Conservation (phyloP, 2,888 invertebrate genomes). For the Noctua pronuba region DNA sequence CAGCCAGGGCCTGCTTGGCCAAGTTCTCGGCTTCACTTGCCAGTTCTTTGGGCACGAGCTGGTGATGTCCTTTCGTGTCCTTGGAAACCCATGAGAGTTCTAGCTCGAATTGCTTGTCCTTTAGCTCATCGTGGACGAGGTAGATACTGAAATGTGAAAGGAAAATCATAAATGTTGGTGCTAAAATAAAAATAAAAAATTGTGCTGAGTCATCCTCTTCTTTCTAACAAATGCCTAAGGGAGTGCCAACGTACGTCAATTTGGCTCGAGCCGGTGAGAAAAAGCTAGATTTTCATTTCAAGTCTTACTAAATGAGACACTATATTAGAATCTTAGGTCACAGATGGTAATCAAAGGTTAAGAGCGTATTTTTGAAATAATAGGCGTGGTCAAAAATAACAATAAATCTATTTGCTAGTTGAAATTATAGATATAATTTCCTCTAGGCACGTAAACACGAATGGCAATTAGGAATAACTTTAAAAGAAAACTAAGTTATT, state of each 20-base stretch:
- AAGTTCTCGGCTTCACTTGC: constrained; percentile 96
- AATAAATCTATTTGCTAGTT: too few species aligned
- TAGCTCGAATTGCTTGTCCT: constrained; percentile 98
- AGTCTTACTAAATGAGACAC: neutral
- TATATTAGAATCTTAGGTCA: neutral
- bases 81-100: constrained; percentile 98
- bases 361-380: neutral
- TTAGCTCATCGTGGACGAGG: constrained; percentile 97
- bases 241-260: neutral
- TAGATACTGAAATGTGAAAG: constrained; percentile 92
- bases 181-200: neutral
- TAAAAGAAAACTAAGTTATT: too few species aligned
- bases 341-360: neutral
- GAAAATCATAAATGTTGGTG: neutral
- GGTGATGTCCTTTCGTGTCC: constrained; percentile 94
- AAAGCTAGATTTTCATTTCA: neutral
- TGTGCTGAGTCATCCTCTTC: neutral
- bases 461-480: too few species aligned
- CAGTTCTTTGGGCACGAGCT: constrained; percentile 94
- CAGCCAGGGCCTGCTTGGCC: constrained; percentile 96
- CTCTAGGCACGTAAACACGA: too few species aligned
- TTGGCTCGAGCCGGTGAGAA: neutral
- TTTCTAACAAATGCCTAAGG: neutral
- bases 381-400: neutral
- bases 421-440: too few species aligned